Base-by-base conservation (phyloP, 2,113 vertebrate genomes). In the Phrynosoma platyrhinos region DNA sequence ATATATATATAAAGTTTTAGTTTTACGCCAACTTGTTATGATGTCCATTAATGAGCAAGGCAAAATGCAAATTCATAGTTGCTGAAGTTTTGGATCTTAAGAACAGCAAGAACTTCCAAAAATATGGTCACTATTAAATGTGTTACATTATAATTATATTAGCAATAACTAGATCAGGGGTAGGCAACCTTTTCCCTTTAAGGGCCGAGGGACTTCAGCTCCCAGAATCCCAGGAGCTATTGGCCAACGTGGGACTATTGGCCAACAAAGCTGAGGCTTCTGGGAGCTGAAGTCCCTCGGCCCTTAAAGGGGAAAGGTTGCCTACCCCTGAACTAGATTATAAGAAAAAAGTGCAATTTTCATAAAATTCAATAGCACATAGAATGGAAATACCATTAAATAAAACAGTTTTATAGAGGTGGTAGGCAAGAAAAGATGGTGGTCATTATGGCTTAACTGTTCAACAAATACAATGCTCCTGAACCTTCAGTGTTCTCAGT, bases 51-150 rank as follows among this genome's bases (percentile, higher is more conserved):
- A 4, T 10, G 40, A 79, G 30, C 36, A 25, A 82, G 25, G 9
- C 68, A 75, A 27, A 23, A 55, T 4, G 10, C 23, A 25, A 64
- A 20, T 78, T 40, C 27, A 81, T 30, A 47, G 9, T 13, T 12
- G 9, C 2, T 85, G 55, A 77, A 72, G 40, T 66, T 88, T 40
- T 88, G 40, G 14, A 82, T 88, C 36, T 52, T 36, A 74, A 32
- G 42, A 74, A 72, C 12, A 47, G 68, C n/a, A 87, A 79, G 13
- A 71, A 14, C 27, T 58, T 80, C 25, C 52, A 86, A 52, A 72
- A 4, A 2, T 72, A 58, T n/a, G 25, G 14, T 23, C 16, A 74
- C 32, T 9, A 2, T 32, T 21, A 72, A 53, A 25, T 21, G 32
- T 1, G 30, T 25, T 72, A 30, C 4, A 69, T 20, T 69, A 69